phyloP scores from a whole-genome alignment of 2,113 vertebrate species.

The Sapajus apella region DNA sequence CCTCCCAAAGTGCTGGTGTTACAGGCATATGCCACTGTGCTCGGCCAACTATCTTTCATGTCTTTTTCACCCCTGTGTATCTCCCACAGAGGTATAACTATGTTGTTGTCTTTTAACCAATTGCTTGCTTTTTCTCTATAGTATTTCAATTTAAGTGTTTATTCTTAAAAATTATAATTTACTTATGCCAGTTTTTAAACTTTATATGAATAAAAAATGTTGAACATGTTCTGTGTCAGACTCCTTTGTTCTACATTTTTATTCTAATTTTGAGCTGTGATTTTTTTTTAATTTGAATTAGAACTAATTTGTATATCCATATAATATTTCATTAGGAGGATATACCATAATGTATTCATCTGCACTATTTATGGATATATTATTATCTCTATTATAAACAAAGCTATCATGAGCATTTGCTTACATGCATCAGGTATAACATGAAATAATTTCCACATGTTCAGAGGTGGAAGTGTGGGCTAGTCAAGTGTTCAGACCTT shows the following conservation, averaged over 20 bases:
- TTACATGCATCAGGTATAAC: background rate
- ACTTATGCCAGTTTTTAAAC: background rate
- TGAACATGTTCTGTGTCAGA: background rate
- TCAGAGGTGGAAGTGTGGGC: background rate
- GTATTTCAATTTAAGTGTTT: background rate
- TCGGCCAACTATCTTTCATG: background rate
- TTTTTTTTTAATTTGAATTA: background rate
- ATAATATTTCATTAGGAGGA: background rate
- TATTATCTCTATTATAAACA: background rate
- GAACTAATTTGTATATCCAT: background rate
- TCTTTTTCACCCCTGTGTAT: background rate
- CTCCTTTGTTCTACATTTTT: background rate
- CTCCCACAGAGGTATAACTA: background rate
- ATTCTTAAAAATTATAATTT: background rate
- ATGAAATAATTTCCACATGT: background rate
- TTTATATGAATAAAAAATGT: background rate
- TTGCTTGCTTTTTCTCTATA: background rate
- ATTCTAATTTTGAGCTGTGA: background rate
- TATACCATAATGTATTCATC: background rate
- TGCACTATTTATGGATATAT: background rate
- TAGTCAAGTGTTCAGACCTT: background rate
- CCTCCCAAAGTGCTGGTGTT: no score
- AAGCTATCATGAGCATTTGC: background rate
- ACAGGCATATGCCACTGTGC: no score
- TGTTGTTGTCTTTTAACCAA: background rate